Base-by-base conservation (phyloP, 2,888 invertebrate species). In the Scaptomyza parva region DNA sequence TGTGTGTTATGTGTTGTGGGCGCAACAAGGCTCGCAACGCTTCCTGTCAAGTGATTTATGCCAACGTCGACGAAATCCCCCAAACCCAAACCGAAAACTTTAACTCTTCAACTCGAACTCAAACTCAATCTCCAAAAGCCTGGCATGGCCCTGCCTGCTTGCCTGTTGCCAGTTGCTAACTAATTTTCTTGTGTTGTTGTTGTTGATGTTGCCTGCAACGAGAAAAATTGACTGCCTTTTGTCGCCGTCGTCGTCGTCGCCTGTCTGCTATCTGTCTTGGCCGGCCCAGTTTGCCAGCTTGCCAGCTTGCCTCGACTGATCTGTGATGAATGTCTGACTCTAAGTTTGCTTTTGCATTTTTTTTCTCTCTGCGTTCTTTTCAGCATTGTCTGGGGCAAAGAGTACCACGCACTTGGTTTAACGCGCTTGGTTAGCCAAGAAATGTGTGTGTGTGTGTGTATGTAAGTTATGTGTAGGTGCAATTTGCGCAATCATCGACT, bases 1-100 rank as follows among this genome's bases (percentile, higher is more conserved):
- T n/a, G n/a, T n/a, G n/a, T n/a, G n/a, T n/a, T n/a, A n/a, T n/a
- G n/a, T 70, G 83, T 86, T 82, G 82, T 87, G 82, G 82, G 82
- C 82, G 82, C 88, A 83, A 83, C 82, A 83, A 83, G 82, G 69
- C 82, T 87, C 65, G 83, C 80, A 84, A 84, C 86, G 88, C 86
- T 88, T 84, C 85, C 83, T 84, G 83, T 79, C 86, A 83, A 88
- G 84, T 88, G 84, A 84, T 84, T 84, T 84, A 84, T 84, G 86
- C 83, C 83, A 82, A 75, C 74, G 74, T 70, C 71, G 77, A 53
- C 71, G 77, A 53, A 41, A 51, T 60, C 47, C 40, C 40, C 35
- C 41, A 48, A 54, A 26, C 43, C 47, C 24, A 33, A 47, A 40
- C 69, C 24, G 17, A 20, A 20, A 43, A 30, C 33, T 40, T 37